These are phyloP conservation scores for Gephyroberyx darwinii DNA, from an alignment of 2,797 vertebrate species.

Conservation along the genomic window DNA sequence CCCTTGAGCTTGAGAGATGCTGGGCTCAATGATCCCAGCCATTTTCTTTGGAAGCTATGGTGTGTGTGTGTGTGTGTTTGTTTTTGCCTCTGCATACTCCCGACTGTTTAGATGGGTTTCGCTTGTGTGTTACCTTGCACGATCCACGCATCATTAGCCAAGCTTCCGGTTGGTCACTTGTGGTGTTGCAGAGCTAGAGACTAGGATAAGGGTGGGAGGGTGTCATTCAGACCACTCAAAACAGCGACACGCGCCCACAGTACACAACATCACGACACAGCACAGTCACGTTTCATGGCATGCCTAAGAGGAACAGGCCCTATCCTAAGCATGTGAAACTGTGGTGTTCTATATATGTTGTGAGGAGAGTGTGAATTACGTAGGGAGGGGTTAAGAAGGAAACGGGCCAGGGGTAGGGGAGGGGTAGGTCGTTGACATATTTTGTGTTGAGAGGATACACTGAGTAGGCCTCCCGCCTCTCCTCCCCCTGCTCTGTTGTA, in stretches of 20 bases:
- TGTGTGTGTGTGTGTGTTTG: slow-evolving; percentile 60
- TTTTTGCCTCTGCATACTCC: slow-evolving; percentile 72
- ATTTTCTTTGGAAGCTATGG: slow-evolving; percentile 70
- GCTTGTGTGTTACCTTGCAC: slow-evolving; percentile 79
- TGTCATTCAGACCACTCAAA: slow-evolving; percentile 47
- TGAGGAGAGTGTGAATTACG: slow-evolving; percentile 62
- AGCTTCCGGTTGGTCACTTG: slow-evolving; percentile 71
- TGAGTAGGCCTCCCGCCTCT: slow-evolving; percentile 47
- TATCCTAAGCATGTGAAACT: slow-evolving; percentile 77
- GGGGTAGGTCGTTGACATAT: slow-evolving; percentile 45
- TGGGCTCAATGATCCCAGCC: slow-evolving; percentile 76
- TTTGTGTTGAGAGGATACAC: slow-evolving; percentile 39
- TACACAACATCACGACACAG: slow-evolving; percentile 55
- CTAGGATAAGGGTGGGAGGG: slow-evolving; percentile 57
- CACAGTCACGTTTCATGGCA: slow-evolving; percentile 75
- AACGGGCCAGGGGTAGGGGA: slow-evolving; percentile 53
- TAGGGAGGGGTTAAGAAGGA: slow-evolving; percentile 55
- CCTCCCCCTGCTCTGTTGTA: slow-evolving; percentile 65
- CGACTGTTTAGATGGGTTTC: slow-evolving; percentile 70
- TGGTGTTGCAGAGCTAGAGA: slow-evolving; percentile 60
- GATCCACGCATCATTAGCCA: slow-evolving; percentile 75
- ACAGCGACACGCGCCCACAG: slow-evolving; percentile 44
- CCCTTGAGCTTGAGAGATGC: slow-evolving; percentile 84
- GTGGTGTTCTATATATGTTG: slow-evolving; percentile 72
- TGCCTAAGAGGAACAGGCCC: slow-evolving; percentile 69